These are phyloP conservation scores for Phrynosoma platyrhinos DNA, from an alignment of 2,113 vertebrate species.

Conservation along the genomic window DNA sequence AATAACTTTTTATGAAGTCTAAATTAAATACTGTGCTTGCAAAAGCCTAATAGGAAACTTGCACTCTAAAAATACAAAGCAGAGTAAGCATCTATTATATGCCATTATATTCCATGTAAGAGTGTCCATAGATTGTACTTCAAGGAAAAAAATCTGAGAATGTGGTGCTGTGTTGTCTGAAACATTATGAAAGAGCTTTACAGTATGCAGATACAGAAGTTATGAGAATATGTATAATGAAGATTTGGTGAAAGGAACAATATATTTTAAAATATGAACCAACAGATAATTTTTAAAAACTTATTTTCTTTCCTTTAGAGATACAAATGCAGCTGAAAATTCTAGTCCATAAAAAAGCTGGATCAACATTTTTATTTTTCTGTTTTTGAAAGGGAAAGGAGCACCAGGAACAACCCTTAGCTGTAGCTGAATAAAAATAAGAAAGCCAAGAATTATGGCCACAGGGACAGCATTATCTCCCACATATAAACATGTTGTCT, in stretches of 20 bases:
- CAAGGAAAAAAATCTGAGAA: neutral
- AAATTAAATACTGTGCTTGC: conserved; percentile 61
- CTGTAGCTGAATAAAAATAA: conserved; percentile 20
- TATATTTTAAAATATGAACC: conserved; percentile 64
- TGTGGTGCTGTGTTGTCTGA: neutral
- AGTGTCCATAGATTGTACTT: conserved; percentile 3
- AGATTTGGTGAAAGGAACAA: conserved; percentile 50
- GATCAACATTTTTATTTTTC: conserved; percentile 11
- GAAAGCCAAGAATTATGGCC: neutral
- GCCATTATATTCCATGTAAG: conserved; percentile 21
- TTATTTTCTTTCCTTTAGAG: conserved; percentile 52
- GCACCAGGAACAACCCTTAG: neutral
- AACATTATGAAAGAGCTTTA: conserved; percentile 40
- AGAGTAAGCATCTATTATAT: conserved; percentile 18
- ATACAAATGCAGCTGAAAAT: conserved; percentile 59
- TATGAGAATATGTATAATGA: conserved; percentile 27
- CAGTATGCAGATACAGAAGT: conserved; percentile 29
- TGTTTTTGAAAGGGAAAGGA: conserved; percentile 18
- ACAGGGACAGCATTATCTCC: neutral
- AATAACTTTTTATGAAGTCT: conserved; percentile 64
- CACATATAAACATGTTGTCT: neutral
- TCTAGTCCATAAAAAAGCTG: conserved; percentile 58
- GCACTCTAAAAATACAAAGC: conserved; percentile 36
- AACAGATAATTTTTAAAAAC: conserved; percentile 24
- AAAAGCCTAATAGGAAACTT: conserved; percentile 40